Conservation (phyloP, 2,113 vertebrate genomes). For the Oenanthe melanoleuca region DNA sequence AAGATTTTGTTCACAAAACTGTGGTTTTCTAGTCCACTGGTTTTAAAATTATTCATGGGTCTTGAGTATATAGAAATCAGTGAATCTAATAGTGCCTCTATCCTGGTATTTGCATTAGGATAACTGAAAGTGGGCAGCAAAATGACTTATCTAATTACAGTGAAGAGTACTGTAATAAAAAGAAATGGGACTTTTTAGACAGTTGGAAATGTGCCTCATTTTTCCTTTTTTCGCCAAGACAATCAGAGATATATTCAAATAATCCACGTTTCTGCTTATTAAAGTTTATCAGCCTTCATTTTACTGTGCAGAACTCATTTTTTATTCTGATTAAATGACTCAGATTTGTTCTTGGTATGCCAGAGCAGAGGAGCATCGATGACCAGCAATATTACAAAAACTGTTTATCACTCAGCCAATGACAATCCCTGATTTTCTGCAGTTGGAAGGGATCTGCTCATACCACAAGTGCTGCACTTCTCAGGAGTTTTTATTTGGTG, state of each 20-base stretch:
- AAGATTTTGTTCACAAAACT: neutral
- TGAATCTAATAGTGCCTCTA: neutral
- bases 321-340: neutral
- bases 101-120: neutral
- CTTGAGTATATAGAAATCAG: neutral
- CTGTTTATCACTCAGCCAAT: neutral
- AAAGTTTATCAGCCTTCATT: neutral
- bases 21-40: neutral
- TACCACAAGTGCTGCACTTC: neutral
- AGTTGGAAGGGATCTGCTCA: neutral
- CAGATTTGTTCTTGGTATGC: neutral
- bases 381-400: neutral
- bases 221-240: neutral
- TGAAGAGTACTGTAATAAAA: neutral
- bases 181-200: neutral
- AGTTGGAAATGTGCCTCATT: neutral
- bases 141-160: neutral
- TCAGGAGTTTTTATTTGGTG: neutral
- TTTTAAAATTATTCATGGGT: neutral
- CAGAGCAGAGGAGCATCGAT: neutral
- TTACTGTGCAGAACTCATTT: neutral
- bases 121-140: neutral
- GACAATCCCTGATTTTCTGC: neutral
- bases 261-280: neutral
- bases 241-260: neutral